Base-by-base conservation (phyloP, 2,797 vertebrate genomes). In the Myiotriccus ornatus region DNA sequence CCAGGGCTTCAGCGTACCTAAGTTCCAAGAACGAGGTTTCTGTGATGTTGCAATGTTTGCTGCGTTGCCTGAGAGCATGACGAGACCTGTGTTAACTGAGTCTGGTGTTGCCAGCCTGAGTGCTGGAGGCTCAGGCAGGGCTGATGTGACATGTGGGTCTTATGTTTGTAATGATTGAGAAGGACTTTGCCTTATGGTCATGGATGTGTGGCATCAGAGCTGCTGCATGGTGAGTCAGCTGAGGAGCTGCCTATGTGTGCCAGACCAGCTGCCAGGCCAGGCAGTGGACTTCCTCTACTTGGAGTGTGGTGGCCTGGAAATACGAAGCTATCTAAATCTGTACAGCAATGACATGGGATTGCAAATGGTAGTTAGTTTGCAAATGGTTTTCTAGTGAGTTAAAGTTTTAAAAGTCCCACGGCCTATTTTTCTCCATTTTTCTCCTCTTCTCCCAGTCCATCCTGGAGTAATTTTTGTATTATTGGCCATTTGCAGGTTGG, bases 51-150 rank as follows among this genome's bases (percentile, higher is more conserved):
- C 27, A 69, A 1, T 30, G 34, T 59, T 67, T 64, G 56, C 75
- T 81, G 71, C 1, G 2, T 60, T 80, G 35, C 0, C 0, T 35
- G n/a, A 37, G 68, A 70, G 69, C 10, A 1, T 3, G 21, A 30
- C 0, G 1, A 67, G 56, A 59, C 14, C 69, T 34, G 16, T 4
- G 8, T 46, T 41, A 35, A 20, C 39, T 21, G 52, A 14, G 50
- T 35, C 43, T 52, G 32, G 60, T 32, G 12, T 64, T 57, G 35
- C 25, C 46, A 68, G 21, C 41, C 65, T 14, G 19, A 37, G 32
- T 8, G 52, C 32, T 37, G 62, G 28, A n/a, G 8, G 30, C 55
- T 47, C 13, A 11, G 39, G 35, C 37, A 24, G 39, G 28, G 41
- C 41, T 63, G 25, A 3, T 30, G 34, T 32, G 23, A 57, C 0